These are phyloP conservation scores for Xanthorhoe designata DNA, from an alignment of 2,888 invertebrate genomes.

Conservation along the genomic window DNA sequence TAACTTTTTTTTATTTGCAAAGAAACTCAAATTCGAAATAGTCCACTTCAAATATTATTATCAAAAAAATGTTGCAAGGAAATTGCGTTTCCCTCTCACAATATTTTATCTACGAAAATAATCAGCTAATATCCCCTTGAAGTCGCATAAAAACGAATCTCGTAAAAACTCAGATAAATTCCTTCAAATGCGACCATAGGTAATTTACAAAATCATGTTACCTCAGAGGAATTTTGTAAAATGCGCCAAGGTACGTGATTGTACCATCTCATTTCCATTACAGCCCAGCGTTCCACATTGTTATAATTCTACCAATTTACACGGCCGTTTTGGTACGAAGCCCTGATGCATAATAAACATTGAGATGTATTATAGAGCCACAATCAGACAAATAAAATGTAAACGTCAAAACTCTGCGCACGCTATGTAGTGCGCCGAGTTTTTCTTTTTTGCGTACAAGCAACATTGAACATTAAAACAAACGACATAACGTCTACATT, in stretches of 20 bases:
- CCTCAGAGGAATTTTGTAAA: constrained; percentile 22
- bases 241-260: constrained; percentile 23
- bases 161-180: constrained; percentile 16
- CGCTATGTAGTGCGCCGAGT: too few species aligned
- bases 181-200: constrained; percentile 13
- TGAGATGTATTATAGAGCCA: too few species aligned
- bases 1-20: too few species aligned
- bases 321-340: neutral
- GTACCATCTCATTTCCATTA: constrained; percentile 24
- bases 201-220: constrained; percentile 28
- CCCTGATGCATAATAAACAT: neutral
- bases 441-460: too few species aligned
- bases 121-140: neutral
- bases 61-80: neutral
- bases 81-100: neutral
- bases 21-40: neutral
- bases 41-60: neutral
- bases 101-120: neutral
- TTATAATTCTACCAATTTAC: constrained; percentile 12
- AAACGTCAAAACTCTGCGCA: too few species aligned
- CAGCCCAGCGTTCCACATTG: constrained; percentile 3
- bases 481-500: too few species aligned
- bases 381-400: too few species aligned
- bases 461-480: too few species aligned
- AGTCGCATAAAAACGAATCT: neutral